These are phyloP conservation scores for Acronicta psi DNA, from an alignment of 2,888 invertebrate genomes.

Conservation along the genomic window DNA sequence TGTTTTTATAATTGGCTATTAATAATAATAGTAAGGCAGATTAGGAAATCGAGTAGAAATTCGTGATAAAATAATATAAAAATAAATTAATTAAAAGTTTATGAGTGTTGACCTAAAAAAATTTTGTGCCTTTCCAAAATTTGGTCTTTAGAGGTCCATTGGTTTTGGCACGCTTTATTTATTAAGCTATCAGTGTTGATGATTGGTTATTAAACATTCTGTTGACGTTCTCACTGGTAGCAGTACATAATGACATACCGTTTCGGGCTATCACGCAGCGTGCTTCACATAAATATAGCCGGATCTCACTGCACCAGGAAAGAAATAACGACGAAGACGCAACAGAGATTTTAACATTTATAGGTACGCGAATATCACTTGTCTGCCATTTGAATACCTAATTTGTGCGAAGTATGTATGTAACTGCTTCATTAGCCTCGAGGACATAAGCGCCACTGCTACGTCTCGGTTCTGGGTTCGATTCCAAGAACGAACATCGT, in stretches of 20 bases:
- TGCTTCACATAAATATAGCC: not conserved
- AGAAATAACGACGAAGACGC: not conserved
- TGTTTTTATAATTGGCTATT: slow-evolving; percentile 17
- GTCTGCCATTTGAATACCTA: not conserved
- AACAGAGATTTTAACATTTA: not conserved
- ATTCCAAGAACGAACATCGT: no score
- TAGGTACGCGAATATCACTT: not conserved
- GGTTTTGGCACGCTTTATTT: not conserved
- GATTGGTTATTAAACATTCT: no score
- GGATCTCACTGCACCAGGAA: not conserved
- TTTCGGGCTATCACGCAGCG: not conserved
- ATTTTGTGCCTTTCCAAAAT: not conserved
- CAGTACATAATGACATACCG: not conserved
- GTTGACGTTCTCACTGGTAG: no score
- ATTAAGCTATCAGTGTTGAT: no score
- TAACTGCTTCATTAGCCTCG: not conserved
- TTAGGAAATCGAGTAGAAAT: slow-evolving; percentile 16
- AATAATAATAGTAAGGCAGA: slow-evolving; percentile 13
- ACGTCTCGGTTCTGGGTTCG: no score
- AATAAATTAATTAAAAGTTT: not conserved
- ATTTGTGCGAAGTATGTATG: not conserved
- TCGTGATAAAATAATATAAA: slow-evolving; percentile 23
- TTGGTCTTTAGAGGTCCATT: slow-evolving; percentile 1
- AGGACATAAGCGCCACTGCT: no score
- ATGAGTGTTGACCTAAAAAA: not conserved